Percentiles rank a stretch among this genome's conserved stretches.
Conservation (phyloP, 2,113 vertebrate genomes). For the Neogale vison region DNA sequence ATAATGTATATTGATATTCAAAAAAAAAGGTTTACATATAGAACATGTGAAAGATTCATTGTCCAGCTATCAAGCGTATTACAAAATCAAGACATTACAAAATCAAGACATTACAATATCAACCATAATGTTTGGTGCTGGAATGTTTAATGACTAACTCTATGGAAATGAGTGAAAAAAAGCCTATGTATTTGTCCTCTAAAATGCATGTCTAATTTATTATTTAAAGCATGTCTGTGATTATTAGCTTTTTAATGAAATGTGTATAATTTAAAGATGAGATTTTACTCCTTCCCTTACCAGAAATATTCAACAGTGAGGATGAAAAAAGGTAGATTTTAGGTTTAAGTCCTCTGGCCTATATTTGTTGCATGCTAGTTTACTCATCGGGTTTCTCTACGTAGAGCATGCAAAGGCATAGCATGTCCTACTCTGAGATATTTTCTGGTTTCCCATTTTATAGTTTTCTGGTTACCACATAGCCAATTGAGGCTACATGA, state of each 20-base stretch:
- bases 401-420: fast-evolving
- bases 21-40: background rate
- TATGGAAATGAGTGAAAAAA: background rate
- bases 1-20: background rate
- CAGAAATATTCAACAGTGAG: background rate
- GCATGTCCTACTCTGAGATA: background rate
- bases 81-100: background rate
- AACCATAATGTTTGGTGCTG: background rate
- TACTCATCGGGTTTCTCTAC: background rate
- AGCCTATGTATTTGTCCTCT: background rate
- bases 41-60: background rate
- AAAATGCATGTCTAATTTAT: background rate
- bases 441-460: background rate
- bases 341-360: background rate
- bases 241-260: constrained; percentile 18
- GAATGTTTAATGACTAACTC: background rate
- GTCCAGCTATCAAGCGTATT: background rate
- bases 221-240: background rate
- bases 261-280: constrained; percentile 7
- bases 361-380: background rate
- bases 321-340: background rate
- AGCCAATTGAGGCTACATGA: background rate
- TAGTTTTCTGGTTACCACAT: background rate
- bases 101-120: constrained; percentile 28
- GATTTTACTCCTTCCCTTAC: background rate